Percentiles rank a stretch among this genome's conserved stretches.
phyloP scores from a whole-genome alignment of 2,888 invertebrate species.

The Imbricaverruca yamaguchii region DNA sequence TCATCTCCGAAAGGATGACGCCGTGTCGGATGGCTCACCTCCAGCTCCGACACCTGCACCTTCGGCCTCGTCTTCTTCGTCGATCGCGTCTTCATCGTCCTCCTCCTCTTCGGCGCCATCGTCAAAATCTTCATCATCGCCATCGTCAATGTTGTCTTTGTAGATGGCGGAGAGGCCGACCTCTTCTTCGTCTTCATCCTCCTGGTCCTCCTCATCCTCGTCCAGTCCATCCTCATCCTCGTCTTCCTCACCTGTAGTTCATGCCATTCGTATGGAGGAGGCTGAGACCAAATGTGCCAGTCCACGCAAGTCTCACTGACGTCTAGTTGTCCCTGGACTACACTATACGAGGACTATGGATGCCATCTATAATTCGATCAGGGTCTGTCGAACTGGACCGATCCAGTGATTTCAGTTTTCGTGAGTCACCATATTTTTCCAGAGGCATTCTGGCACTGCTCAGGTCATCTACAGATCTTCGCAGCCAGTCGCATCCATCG shows the following conservation, averaged over 20 bases:
- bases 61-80: slow-evolving; percentile 23
- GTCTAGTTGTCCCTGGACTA: neutral
- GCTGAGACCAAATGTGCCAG: no score
- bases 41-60: neutral
- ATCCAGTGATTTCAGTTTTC: no score
- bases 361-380: no score
- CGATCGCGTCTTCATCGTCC: slow-evolving; percentile 24
- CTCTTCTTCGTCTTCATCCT: slow-evolving; percentile 25
- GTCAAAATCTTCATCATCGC: slow-evolving; percentile 23
- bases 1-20: no score
- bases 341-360: neutral
- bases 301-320: no score
- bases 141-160: slow-evolving; percentile 17
- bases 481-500: no score
- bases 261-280: no score
- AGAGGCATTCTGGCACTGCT: no score
- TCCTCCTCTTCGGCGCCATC: slow-evolving; percentile 24
- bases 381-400: no score
- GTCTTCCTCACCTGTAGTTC: neutral
- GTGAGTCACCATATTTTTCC: no score
- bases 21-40: neutral
- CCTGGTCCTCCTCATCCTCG: slow-evolving; percentile 24
- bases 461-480: no score
- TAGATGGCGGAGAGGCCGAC: slow-evolving; percentile 26
- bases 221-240: neutral